Conservation (phyloP, 1,140 invertebrate species). For the Diploscapter pachys region DNA sequence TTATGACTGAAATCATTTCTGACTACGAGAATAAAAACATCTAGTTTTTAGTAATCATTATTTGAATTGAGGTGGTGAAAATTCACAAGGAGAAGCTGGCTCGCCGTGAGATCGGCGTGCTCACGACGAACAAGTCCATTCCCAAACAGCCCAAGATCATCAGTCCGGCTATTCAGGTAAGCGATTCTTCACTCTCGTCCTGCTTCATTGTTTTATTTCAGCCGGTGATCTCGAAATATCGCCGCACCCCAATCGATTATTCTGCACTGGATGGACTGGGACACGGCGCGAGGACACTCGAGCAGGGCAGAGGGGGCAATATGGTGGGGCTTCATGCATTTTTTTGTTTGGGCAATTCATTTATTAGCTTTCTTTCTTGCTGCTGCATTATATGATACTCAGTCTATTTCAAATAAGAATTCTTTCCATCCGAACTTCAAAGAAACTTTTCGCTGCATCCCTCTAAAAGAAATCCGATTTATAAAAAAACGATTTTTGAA, state of each 20-base stretch:
- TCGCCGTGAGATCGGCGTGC: conserved; percentile 55
- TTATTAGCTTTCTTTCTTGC: too few relatives aligned
- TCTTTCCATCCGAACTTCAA: too few relatives aligned
- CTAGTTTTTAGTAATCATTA: conserved; percentile 1
- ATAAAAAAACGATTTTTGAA: too few relatives aligned
- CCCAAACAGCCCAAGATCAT: conserved; percentile 91
- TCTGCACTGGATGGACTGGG: conserved; percentile 89
- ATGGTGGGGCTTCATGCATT: too few relatives aligned
- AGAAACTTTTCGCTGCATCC: too few relatives aligned
- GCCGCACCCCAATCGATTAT: conserved; percentile 92
- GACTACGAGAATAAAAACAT: neutral
- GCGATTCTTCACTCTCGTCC: neutral
- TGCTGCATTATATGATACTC: too few relatives aligned
- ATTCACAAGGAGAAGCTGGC: conserved; percentile 99
- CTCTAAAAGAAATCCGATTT: too few relatives aligned
- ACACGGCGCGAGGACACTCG: conserved; percentile 33
- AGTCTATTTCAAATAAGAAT: too few relatives aligned
- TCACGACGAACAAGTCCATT: conserved; percentile 87
- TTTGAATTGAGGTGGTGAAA: conserved; percentile 74
- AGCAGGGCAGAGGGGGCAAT: conserved; percentile 1
- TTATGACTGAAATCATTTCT: neutral
- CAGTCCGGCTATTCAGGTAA: conserved; percentile 82
- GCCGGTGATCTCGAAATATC: conserved; percentile 67
- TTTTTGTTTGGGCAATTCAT: too few relatives aligned
- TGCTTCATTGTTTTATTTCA: conserved; percentile 15